Conservation (phyloP, 1,140 invertebrate species). For the Lepeophtheirus salmonis region DNA sequence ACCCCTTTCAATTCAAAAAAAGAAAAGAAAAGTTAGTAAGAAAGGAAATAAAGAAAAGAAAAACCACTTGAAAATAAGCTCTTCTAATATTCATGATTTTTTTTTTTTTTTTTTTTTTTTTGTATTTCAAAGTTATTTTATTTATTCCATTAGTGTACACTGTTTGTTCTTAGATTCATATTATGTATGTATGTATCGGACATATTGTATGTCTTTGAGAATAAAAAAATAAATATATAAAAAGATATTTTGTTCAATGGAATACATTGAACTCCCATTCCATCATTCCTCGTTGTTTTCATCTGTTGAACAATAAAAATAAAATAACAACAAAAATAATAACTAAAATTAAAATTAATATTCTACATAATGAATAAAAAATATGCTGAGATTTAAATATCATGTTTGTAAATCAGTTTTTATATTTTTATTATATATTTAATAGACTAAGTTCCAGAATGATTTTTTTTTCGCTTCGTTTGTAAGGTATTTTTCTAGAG, state of each 20-base stretch:
- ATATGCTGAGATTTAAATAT: background rate
- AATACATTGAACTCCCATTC: background rate
- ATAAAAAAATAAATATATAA: background rate
- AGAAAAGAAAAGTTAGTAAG: background rate
- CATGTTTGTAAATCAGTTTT: too few relatives aligned
- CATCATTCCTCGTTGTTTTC: too few relatives aligned
- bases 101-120: too few relatives aligned
- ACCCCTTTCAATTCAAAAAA: background rate
- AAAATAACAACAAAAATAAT: conserved; percentile 1
- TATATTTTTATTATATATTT: background rate
- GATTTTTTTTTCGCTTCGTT: background rate
- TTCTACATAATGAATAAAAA: background rate
- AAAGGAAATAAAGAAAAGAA: background rate
- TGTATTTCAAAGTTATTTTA: background rate
- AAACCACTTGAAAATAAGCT: background rate
- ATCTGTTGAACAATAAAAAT: too few relatives aligned
- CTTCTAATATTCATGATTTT: background rate
- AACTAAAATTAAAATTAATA: too few relatives aligned
- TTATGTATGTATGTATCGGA: background rate
- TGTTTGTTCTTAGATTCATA: too few relatives aligned
- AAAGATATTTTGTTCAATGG: background rate
- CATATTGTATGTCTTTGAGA: background rate
- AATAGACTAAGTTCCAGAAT: background rate
- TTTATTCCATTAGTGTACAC: too few relatives aligned
- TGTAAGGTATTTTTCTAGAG: too few relatives aligned